phyloP scores from a whole-genome alignment of 2,888 invertebrate genomes.

The Andrena trimmerana region DNA sequence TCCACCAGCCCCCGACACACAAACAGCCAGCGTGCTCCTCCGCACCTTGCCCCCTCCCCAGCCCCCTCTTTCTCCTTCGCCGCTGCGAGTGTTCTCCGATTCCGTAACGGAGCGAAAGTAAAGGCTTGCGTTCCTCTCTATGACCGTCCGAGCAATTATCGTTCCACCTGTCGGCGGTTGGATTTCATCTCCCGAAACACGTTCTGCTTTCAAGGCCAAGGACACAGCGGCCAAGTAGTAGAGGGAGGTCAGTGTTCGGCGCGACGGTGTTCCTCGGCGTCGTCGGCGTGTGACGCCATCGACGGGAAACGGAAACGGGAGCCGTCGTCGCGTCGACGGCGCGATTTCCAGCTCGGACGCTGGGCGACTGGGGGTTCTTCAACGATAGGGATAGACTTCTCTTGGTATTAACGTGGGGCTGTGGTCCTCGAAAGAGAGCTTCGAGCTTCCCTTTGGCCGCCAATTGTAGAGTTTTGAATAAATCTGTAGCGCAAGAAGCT shows the following conservation, averaged over 20 bases:
- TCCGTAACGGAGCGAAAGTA: conserved; percentile 61
- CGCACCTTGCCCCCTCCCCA: neutral
- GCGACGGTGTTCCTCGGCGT: conserved; percentile 45
- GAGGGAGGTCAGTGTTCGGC: conserved; percentile 63
- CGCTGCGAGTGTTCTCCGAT: conserved; percentile 21
- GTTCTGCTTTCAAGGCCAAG: conserved; percentile 65
- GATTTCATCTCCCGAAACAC: conserved; percentile 63
- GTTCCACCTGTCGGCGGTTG: conserved; percentile 61
- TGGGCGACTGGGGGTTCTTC: neutral
- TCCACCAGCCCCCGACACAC: no score
- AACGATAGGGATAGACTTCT: neutral
- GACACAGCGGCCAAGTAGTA: conserved; percentile 52
- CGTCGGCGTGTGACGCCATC: conserved; percentile 33
- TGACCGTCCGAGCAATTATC: conserved; percentile 57
- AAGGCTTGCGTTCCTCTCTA: conserved; percentile 45
- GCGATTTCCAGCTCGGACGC: neutral
- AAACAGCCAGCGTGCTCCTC: conserved; percentile 2
- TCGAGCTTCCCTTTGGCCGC: no score
- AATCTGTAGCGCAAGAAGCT: no score
- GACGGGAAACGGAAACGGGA: conserved; percentile 27
- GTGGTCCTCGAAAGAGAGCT: no score
- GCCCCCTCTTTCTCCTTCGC: neutral
- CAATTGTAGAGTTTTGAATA: no score
- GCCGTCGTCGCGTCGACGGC: neutral
- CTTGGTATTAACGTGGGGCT: no score